A percentile compares a stretch with the other conserved stretches of the same genome.
Evolutionary conservation across 2,113 vertebrate species (phyloP).

Genomic region (Opisthocomus hoazin): DNA sequence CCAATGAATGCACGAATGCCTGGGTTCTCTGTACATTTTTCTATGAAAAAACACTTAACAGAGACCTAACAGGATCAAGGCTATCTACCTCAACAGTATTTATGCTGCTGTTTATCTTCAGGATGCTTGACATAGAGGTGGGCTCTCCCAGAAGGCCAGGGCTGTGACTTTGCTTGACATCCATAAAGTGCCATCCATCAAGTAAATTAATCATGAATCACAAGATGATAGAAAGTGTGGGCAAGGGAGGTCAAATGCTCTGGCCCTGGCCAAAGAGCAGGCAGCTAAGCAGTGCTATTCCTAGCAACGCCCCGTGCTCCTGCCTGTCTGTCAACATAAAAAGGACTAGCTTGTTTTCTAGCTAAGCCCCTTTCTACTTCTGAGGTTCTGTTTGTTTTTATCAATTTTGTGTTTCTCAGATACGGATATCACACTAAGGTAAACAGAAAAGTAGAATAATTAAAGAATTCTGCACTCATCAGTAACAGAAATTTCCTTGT

Average conservation of each 20-base stretch:
- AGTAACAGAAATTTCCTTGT: background rate
- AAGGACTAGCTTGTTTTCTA: background rate
- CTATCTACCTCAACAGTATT: background rate
- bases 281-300: background rate
- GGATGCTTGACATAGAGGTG: background rate
- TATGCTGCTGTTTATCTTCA: slow-evolving; percentile 14
- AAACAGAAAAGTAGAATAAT: background rate
- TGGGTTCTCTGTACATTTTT: background rate
- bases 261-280: background rate
- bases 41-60: background rate
- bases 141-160: background rate
- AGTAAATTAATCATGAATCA: background rate
- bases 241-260: background rate
- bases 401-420: background rate
- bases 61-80: background rate
- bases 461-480: background rate
- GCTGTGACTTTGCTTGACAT: background rate
- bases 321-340: background rate
- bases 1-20: background rate
- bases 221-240: background rate
- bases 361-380: background rate
- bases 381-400: background rate
- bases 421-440: background rate
- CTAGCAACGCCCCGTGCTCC: background rate
- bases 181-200: background rate